Percentiles rank a stretch among this genome's conserved stretches.
phyloP scores from a whole-genome alignment of 2,113 vertebrate genomes.

The Perca fluviatilis region DNA sequence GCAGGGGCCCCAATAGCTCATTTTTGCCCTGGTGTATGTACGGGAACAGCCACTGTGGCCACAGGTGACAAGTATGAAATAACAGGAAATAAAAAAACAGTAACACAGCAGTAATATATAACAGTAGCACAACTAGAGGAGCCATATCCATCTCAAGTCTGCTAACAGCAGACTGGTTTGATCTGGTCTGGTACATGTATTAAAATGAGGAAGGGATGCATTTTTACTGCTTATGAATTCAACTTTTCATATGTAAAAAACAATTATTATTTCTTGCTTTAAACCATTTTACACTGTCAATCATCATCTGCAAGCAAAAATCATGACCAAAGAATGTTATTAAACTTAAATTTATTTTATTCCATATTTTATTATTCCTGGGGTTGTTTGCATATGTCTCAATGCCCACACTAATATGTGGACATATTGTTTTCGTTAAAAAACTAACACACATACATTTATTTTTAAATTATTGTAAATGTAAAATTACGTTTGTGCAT shows the following conservation, averaged over 20 bases:
- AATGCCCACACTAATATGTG: not conserved
- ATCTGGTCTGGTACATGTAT: too few relatives aligned
- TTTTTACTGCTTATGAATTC: not conserved
- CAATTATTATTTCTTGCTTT: not conserved
- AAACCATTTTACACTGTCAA: not conserved
- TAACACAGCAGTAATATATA: not conserved
- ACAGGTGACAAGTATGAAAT: not conserved
- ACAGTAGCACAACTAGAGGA: not conserved
- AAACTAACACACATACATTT: constrained; percentile 11
- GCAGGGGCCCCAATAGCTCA: not conserved
- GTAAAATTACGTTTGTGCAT: constrained; percentile 19
- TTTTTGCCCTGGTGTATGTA: not conserved
- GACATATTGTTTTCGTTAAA: not conserved
- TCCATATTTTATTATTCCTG: constrained; percentile 22
- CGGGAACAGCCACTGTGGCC: not conserved
- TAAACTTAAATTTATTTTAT: constrained; percentile 36
- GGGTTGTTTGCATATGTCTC: constrained; percentile 12
- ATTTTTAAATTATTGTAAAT: constrained; percentile 16
- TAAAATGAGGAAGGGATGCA: not conserved
- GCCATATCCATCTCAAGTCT: not conserved
- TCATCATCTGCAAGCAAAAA: constrained; percentile 1
- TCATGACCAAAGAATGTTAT: constrained; percentile 2
- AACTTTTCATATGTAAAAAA: not conserved
- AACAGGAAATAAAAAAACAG: not conserved
- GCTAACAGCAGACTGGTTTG: not conserved